A percentile compares a stretch with the other conserved stretches of the same genome.
Conservation (phyloP, 2,888 invertebrate species). For the Caenorhabditis panamensis region DNA sequence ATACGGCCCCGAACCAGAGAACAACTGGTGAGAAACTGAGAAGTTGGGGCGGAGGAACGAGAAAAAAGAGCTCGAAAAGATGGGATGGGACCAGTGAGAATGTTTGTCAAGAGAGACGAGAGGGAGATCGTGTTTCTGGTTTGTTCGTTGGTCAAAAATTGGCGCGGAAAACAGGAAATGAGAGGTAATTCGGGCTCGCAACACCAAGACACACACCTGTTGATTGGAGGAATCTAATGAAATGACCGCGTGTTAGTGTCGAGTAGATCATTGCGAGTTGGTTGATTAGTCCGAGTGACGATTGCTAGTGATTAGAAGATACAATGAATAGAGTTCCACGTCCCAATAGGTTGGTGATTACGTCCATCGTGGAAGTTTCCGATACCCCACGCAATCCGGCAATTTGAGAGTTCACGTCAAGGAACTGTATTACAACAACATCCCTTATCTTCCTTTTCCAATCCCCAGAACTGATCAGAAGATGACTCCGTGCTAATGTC, state of each 20-base stretch:
- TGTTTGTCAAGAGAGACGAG: not conserved
- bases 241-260: constrained; percentile 28
- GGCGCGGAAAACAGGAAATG: not conserved
- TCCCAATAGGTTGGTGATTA: too few species aligned
- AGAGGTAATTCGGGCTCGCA: too few species aligned
- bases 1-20: constrained; percentile 13
- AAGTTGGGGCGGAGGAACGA: not conserved
- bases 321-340: too few species aligned
- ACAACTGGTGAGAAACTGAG: constrained; percentile 5
- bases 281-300: constrained; percentile 1
- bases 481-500: too few species aligned
- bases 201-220: constrained; percentile 16
- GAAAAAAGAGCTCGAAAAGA: constrained; percentile 1
- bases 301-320: too few species aligned
- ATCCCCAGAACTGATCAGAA: too few species aligned
- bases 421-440: too few species aligned
- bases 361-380: too few species aligned
- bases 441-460: too few species aligned
- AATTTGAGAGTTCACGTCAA: too few species aligned
- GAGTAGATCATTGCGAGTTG: constrained; percentile 39
- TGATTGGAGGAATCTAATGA: not conserved
- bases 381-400: too few species aligned
- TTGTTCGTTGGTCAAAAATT: not conserved
- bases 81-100: too few species aligned
- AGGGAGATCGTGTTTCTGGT: not conserved